A percentile compares a stretch with the other conserved stretches of the same genome.
Evolutionary conservation across 2,797 vertebrate species (phyloP).

Genomic region (Darevskia mixta): DNA sequence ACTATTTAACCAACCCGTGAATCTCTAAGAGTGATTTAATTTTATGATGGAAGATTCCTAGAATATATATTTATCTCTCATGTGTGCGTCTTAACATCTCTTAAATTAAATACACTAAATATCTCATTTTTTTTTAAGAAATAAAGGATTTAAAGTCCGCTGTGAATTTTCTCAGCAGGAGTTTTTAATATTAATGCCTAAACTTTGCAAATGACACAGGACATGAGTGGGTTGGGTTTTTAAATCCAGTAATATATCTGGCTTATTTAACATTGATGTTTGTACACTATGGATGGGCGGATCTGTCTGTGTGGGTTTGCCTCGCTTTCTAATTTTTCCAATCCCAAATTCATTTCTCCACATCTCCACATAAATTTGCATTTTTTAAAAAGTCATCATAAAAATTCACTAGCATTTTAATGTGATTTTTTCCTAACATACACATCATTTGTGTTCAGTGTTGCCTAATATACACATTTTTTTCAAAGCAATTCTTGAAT

Average conservation of each 20-base stretch:
- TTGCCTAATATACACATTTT: too few species aligned
- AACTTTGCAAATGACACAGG: slow-evolving; percentile 41
- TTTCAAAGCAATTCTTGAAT: too few species aligned
- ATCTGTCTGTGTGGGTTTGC: too few species aligned
- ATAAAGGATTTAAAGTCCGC: slow-evolving; percentile 38
- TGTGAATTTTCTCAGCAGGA: slow-evolving; percentile 42
- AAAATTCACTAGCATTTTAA: too few species aligned
- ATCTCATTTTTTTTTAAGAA: neutral
- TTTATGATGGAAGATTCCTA: slow-evolving; percentile 54
- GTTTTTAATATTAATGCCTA: slow-evolving; percentile 52
- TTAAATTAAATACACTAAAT: slow-evolving; percentile 56
- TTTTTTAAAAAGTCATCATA: too few species aligned
- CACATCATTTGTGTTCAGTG: too few species aligned
- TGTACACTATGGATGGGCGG: too few species aligned
- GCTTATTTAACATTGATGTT: neutral
- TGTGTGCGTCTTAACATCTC: neutral
- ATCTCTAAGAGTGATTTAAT: slow-evolving; percentile 44
- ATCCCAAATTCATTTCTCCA: too few species aligned
- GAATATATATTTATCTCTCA: slow-evolving; percentile 60
- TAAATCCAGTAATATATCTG: neutral
- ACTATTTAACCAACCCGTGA: slow-evolving; percentile 55
- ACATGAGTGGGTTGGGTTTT: neutral
- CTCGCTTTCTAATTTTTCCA: too few species aligned
- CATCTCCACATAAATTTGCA: too few species aligned
- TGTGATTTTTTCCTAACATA: too few species aligned